Evolutionary conservation across 1,140 invertebrate species (phyloP).

Genomic region (Bombus huntii): DNA sequence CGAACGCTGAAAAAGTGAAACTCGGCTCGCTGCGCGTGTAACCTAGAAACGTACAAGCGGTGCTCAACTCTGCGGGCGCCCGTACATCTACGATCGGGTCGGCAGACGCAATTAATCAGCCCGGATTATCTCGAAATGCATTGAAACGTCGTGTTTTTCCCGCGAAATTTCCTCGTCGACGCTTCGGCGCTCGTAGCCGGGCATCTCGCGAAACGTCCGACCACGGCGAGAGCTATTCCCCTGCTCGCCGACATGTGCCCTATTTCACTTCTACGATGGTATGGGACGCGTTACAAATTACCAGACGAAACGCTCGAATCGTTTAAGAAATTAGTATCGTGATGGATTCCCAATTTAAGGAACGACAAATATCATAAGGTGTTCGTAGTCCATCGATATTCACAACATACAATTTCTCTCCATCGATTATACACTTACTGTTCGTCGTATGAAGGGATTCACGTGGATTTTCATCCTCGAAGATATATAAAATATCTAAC

Average conservation of each 20-base stretch:
- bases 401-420: too few species aligned
- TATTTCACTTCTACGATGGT: background rate
- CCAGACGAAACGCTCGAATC: background rate
- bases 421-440: background rate
- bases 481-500: background rate
- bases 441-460: too few species aligned
- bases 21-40: constrained; percentile 82
- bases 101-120: constrained; percentile 42
- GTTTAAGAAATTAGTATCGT: background rate
- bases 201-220: constrained; percentile 1
- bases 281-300: too few species aligned
- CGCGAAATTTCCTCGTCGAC: background rate
- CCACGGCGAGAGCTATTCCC: background rate
- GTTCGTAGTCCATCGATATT: background rate
- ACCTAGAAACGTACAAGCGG: constrained; percentile 82
- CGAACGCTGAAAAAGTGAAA: constrained; percentile 83
- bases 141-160: background rate
- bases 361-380: background rate
- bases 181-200: background rate
- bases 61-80: constrained; percentile 77
- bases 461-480: too few species aligned
- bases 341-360: background rate
- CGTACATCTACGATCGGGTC: constrained; percentile 44
- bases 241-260: background rate
- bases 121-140: constrained; percentile 29